Conservation (phyloP, 1,140 invertebrate species). For the Colletes gigas region DNA sequence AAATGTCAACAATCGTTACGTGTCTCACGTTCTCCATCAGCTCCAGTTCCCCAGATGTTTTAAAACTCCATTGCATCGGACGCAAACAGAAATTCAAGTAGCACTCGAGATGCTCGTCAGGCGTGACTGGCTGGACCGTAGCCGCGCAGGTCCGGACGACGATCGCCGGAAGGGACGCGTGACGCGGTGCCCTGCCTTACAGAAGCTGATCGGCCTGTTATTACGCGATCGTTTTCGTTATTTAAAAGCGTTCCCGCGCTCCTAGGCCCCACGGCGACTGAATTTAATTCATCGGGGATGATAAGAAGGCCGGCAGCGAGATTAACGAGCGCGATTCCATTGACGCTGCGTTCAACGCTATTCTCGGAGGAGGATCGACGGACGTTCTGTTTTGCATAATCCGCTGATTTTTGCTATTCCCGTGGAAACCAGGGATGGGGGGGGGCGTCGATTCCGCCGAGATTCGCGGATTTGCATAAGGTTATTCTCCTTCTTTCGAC, state of each 20-base stretch:
- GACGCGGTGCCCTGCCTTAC: constrained; percentile 27
- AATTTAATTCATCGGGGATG: constrained; percentile 44
- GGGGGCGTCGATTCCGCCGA: not conserved
- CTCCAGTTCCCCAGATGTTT: not conserved
- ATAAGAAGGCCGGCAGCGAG: constrained; percentile 13
- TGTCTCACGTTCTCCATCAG: no score
- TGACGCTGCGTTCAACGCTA: not conserved
- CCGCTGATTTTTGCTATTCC: constrained; percentile 33
- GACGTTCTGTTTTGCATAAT: constrained; percentile 27
- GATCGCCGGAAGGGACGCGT: constrained; percentile 30
- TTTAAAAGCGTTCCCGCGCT: constrained; percentile 28
- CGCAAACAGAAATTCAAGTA: constrained; percentile 35
- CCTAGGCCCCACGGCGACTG: constrained; percentile 27
- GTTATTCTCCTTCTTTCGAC: constrained; percentile 27
- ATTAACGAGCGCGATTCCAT: constrained; percentile 47
- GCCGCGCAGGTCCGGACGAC: not conserved
- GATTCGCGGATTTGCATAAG: constrained; percentile 29
- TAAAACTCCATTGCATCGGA: not conserved
- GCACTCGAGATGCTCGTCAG: constrained; percentile 37
- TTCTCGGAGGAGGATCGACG: not conserved
- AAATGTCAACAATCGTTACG: no score
- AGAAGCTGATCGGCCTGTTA: constrained; percentile 55
- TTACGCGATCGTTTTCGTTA: constrained; percentile 52
- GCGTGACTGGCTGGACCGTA: constrained; percentile 3
- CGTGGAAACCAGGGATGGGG: not conserved